Evolutionary conservation across 2,888 invertebrate genomes (phyloP).

Genomic region (Coenonympha arcania): DNA sequence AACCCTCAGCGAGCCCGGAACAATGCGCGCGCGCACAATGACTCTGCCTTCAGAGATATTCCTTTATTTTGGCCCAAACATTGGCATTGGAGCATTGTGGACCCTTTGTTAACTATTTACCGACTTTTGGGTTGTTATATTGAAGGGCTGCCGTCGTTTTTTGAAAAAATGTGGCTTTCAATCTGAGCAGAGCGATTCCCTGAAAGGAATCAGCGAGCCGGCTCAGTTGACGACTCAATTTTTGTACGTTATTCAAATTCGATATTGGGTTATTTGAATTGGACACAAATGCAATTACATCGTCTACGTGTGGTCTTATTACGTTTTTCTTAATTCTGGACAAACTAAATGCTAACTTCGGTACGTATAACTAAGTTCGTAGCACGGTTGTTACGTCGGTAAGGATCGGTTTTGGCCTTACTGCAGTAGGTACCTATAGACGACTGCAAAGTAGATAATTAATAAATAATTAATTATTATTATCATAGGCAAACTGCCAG

Average conservation of each 20-base stretch:
- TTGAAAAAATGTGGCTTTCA: slow-evolving; percentile 45
- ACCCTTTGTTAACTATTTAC: slow-evolving; percentile 68
- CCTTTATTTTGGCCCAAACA: slow-evolving; percentile 70
- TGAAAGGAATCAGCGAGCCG: slow-evolving; percentile 50
- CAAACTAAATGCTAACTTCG: background rate
- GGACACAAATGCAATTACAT: slow-evolving; percentile 21
- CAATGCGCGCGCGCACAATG: slow-evolving; percentile 58
- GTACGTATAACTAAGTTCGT: background rate
- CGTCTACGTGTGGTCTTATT: slow-evolving; percentile 21
- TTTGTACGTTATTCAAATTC: slow-evolving; percentile 25
- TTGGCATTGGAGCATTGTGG: slow-evolving; percentile 67
- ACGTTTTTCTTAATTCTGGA: background rate
- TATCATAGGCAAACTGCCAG: too few species aligned
- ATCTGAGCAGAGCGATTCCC: slow-evolving; percentile 31
- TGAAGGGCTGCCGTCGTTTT: slow-evolving; percentile 50
- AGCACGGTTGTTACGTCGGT: background rate
- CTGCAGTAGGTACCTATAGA: too few species aligned
- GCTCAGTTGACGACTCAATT: slow-evolving; percentile 33
- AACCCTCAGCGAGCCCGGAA: slow-evolving; percentile 46
- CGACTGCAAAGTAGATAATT: too few species aligned
- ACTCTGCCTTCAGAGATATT: slow-evolving; percentile 56
- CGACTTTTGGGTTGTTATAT: slow-evolving; percentile 67
- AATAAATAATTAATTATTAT: too few species aligned
- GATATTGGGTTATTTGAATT: slow-evolving; percentile 26
- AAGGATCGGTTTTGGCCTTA: too few species aligned